Base-by-base conservation (phyloP, 2,888 invertebrate species). In the Agonum fuliginosum region DNA sequence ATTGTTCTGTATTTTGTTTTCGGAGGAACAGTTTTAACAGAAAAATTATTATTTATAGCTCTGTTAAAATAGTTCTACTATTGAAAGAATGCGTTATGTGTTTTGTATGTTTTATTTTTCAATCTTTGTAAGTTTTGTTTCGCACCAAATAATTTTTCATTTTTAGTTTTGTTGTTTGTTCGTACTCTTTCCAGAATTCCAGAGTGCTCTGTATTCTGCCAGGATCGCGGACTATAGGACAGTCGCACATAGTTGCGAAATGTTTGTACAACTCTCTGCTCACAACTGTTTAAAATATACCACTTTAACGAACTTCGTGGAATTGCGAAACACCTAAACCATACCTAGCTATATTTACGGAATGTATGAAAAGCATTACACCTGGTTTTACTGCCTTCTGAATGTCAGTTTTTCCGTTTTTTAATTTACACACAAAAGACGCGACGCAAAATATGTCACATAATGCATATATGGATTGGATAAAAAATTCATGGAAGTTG, bases 181-280 rank as follows among this genome's bases (percentile, higher is more conserved):
- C n/a, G n/a, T n/a, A 51, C 51, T n/a, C 51, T 51, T 51, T 51
- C 51, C 22, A 22, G 51, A 51, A 51, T 51, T 51, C 51, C 10
- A 51, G 20, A 51, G 51, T 51, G 6, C 20, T 51, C 6, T 20
- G 8, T 22, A 43, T 30, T 5, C 8, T 30, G n/a, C n/a, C 30
- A 30, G 30, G 30, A n/a, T n/a, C n/a, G n/a, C n/a, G n/a, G n/a
- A 34, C 34, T 34, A n/a, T 34, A 17, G 2, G 43, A 43, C 43
- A 43, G 43, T 17, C 12, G 43, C n/a, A 6, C 43, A 51, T 51
- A 51, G 51, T 51, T 51, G 51, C 20, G 8, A 43, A 43, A 51
- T 51, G 51, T 51, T 51, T 51, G 43, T 12, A 1, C 20, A 51
- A 51, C 51, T 51, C 30, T n/a, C n/a, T n/a, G n/a, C n/a, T n/a